A percentile compares a stretch with the other conserved stretches of the same genome.
Conservation (phyloP, 2,888 invertebrate genomes). For the Geotrupes spiniger region DNA sequence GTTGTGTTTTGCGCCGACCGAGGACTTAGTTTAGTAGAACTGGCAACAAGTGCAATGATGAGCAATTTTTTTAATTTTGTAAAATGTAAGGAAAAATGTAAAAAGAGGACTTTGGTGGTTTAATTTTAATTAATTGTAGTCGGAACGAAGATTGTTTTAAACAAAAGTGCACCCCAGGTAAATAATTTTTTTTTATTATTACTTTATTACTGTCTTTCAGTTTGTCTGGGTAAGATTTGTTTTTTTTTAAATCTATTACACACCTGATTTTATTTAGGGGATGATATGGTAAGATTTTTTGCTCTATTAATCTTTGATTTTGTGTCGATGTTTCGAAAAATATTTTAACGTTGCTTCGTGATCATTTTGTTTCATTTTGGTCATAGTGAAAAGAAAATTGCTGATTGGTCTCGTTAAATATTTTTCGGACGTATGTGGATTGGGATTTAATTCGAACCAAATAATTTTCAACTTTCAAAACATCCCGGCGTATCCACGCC, state of each 20-base stretch:
- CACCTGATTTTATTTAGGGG: constrained; percentile 19
- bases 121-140: background rate
- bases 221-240: constrained; percentile 29
- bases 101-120: constrained; percentile 1
- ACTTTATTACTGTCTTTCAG: constrained; percentile 1
- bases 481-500: too few relatives aligned
- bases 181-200: too few relatives aligned
- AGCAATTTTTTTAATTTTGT: background rate
- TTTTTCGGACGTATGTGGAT: too few relatives aligned
- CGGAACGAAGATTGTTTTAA: constrained; percentile 3
- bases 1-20: constrained; percentile 18
- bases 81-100: background rate
- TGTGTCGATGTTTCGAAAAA: constrained; percentile 12
- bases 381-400: too few relatives aligned
- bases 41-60: constrained; percentile 20
- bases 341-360: too few relatives aligned
- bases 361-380: too few relatives aligned
- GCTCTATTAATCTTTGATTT: constrained; percentile 23
- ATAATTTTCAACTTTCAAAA: too few relatives aligned
- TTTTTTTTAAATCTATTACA: constrained; percentile 24
- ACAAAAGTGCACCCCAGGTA: background rate
- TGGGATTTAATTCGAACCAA: too few relatives aligned
- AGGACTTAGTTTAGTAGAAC: constrained; percentile 31
- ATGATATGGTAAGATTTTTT: constrained; percentile 23
- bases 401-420: too few relatives aligned